phyloP scores from a whole-genome alignment of 2,113 vertebrate genomes.

The Polyodon spathula region DNA sequence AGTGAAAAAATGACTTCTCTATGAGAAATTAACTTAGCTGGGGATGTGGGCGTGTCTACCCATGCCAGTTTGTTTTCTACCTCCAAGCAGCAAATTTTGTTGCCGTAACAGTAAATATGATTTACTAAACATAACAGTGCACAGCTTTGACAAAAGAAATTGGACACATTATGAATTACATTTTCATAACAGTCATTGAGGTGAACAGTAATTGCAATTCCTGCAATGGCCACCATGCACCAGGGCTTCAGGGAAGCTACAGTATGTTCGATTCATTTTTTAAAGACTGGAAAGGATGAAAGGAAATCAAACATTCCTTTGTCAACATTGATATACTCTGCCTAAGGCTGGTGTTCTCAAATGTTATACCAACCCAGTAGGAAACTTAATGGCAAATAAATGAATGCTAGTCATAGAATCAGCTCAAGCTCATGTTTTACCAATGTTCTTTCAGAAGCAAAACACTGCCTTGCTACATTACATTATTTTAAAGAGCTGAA shows the following conservation, averaged over 20 bases:
- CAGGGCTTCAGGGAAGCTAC: background rate
- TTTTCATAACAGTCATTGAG: too few relatives aligned
- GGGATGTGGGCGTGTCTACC: background rate
- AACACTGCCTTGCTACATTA: conserved; percentile 7
- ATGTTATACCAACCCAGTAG: conserved; percentile 18
- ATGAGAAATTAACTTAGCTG: background rate
- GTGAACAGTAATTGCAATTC: too few relatives aligned
- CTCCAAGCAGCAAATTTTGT: too few relatives aligned
- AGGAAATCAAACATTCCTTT: background rate
- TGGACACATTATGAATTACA: too few relatives aligned
- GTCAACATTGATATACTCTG: background rate
- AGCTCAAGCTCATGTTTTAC: background rate
- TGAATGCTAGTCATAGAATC: fast-evolving
- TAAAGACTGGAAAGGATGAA: background rate
- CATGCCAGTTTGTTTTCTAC: too few relatives aligned
- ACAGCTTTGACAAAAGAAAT: too few relatives aligned
- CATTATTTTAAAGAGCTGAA: too few relatives aligned
- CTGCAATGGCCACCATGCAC: background rate
- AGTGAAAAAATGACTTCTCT: too few relatives aligned
- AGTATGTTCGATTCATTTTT: background rate
- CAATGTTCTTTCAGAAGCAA: conserved; percentile 16
- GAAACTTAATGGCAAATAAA: too few relatives aligned
- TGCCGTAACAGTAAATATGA: too few relatives aligned
- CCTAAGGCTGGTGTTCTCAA: background rate
- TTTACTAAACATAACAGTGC: too few relatives aligned